Percentiles rank a stretch among this genome's conserved stretches.
phyloP scores from a whole-genome alignment of 1,140 invertebrate species.

The Saxidomus purpurata region DNA sequence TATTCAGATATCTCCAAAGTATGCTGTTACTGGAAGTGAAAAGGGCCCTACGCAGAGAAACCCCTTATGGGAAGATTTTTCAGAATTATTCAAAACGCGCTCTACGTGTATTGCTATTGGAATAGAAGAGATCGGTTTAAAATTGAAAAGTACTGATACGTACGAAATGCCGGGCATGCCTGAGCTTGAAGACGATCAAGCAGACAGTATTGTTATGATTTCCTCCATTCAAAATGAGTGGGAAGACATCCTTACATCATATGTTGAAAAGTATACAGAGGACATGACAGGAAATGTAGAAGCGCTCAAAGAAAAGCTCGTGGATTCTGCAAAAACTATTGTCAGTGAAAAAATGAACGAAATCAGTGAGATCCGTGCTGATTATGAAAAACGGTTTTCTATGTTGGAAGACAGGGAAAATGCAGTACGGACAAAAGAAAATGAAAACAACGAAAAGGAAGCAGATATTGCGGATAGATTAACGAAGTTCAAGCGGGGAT shows the following conservation, averaged over 20 bases:
- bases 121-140: conserved; percentile 16
- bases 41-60: neutral
- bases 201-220: conserved; percentile 45
- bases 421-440: conserved; percentile 49
- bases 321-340: conserved; percentile 31
- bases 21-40: neutral
- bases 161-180: neutral
- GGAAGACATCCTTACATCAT: conserved; percentile 51
- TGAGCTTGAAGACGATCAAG: neutral
- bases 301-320: neutral
- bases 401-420: conserved; percentile 46
- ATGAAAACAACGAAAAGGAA: conserved; percentile 66
- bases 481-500: conserved; percentile 54
- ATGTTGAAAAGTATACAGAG: conserved; percentile 52
- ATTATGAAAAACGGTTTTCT: conserved; percentile 46
- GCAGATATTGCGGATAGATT: conserved; percentile 58
- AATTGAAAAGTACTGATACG: neutral
- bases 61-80: conserved; percentile 11
- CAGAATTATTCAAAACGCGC: neutral
- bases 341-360: conserved; percentile 51
- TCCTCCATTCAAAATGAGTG: conserved; percentile 35
- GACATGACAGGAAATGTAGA: neutral
- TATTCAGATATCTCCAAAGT: neutral
- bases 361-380: conserved; percentile 40
- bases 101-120: neutral